Conservation (phyloP, 2,888 invertebrate species). For the Phragmatobia fuliginosa region DNA sequence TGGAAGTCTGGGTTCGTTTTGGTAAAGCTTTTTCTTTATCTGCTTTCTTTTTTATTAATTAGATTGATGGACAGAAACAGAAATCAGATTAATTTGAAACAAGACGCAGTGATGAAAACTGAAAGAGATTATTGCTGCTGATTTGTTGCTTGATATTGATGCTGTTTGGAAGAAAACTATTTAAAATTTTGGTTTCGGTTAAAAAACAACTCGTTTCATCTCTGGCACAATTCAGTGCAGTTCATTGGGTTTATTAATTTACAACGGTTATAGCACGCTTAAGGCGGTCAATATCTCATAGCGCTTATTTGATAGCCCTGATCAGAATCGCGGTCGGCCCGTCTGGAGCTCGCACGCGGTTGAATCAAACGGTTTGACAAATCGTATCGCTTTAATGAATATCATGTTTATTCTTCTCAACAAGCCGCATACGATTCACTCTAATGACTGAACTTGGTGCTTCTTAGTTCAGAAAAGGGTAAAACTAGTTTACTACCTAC, state of each 20-base stretch:
- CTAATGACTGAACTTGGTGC: conserved; percentile 43
- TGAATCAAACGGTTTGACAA: conserved; percentile 63
- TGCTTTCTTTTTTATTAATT: too few relatives aligned
- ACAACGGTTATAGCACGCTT: not conserved
- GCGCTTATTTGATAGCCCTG: conserved; percentile 39
- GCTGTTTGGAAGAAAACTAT: not conserved
- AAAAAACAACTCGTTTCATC: not conserved
- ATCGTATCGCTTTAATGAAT: conserved; percentile 61
- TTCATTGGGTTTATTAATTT: conserved; percentile 5
- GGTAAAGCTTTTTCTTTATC: too few relatives aligned
- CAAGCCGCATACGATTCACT: conserved; percentile 44
- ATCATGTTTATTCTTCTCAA: conserved; percentile 56
- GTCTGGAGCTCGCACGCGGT: conserved; percentile 54
- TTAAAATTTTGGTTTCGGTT: too few relatives aligned
- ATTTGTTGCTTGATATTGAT: not conserved
- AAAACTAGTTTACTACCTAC: conserved; percentile 17
- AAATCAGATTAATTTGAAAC: too few relatives aligned
- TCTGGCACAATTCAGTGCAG: not conserved
- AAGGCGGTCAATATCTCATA: conserved; percentile 9
- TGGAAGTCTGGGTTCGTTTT: too few relatives aligned
- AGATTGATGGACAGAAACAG: too few relatives aligned
- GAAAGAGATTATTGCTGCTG: too few relatives aligned
- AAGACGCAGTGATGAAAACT: too few relatives aligned
- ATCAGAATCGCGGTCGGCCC: conserved; percentile 49
- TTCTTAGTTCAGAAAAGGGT: conserved; percentile 17